Conservation (phyloP, 1,140 invertebrate genomes). For the Drosophila pseudoobscura region DNA sequence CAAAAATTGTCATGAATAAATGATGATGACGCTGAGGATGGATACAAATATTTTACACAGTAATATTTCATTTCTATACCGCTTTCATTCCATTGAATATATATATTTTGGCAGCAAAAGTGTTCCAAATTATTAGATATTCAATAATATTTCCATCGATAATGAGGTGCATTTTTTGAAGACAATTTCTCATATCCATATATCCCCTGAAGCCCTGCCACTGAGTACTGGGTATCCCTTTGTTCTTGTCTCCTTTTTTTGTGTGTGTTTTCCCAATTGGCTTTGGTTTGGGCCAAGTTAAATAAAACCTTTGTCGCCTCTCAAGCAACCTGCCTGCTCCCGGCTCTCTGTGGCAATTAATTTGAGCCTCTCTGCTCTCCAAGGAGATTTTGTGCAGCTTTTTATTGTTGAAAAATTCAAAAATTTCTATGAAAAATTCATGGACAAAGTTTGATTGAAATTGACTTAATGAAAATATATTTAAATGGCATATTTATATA, state of each 20-base stretch:
- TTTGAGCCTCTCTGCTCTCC: slow-evolving; percentile 22
- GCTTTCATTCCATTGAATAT: too few relatives aligned
- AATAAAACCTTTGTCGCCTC: slow-evolving; percentile 33
- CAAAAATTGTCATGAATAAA: slow-evolving; percentile 68
- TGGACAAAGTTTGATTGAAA: slow-evolving; percentile 41
- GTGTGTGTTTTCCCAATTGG: slow-evolving; percentile 39
- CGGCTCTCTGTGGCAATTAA: slow-evolving; percentile 22
- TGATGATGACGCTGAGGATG: slow-evolving; percentile 40
- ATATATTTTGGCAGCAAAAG: too few relatives aligned
- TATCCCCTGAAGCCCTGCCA: too few relatives aligned
- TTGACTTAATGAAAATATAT: slow-evolving; percentile 19
- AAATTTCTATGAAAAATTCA: slow-evolving; percentile 53
- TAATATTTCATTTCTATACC: slow-evolving; percentile 11
- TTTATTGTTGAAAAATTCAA: slow-evolving; percentile 36
- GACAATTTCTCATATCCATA: too few relatives aligned
- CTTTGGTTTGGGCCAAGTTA: slow-evolving; percentile 30
- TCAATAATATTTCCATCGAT: too few relatives aligned
- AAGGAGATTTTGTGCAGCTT: slow-evolving; percentile 18
- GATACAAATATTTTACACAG: slow-evolving; percentile 35
- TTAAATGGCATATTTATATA: neutral
- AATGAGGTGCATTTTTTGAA: too few relatives aligned
- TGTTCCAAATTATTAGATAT: too few relatives aligned
- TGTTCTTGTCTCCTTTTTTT: too few relatives aligned
- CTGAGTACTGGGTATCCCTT: too few relatives aligned
- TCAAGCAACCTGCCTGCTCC: slow-evolving; percentile 3